These are phyloP conservation scores for Bos indicus DNA, from an alignment of 2,113 vertebrate species.

Conservation along the genomic window DNA sequence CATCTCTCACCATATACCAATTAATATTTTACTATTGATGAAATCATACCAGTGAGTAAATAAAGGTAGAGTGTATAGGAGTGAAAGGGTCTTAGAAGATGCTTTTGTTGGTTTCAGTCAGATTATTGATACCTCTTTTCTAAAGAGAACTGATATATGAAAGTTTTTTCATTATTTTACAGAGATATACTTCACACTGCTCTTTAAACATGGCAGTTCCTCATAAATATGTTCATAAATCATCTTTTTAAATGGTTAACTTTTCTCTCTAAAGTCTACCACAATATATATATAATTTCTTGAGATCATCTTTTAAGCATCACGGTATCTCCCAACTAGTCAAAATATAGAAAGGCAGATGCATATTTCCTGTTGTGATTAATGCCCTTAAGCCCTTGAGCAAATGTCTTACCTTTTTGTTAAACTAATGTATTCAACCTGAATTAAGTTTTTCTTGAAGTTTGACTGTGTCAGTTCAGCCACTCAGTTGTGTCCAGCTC, in stretches of 20 bases:
- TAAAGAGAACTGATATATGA: neutral
- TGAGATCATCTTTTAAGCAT: neutral
- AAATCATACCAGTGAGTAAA: neutral
- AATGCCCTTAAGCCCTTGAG: neutral
- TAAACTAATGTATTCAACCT: neutral
- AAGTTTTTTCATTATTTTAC: neutral
- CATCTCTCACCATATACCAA: neutral
- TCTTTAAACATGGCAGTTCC: neutral
- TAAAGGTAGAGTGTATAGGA: neutral
- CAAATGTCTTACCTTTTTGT: neutral
- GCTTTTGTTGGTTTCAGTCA: neutral
- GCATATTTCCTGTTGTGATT: neutral
- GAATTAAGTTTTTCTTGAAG: neutral
- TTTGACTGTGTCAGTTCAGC: neutral
- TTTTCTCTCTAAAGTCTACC: conserved; percentile 2
- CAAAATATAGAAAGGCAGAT: neutral
- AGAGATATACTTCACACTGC: neutral
- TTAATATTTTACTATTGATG: neutral
- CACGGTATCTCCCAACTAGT: neutral
- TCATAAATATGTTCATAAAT: neutral
- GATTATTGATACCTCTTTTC: neutral
- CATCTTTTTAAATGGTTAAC: neutral
- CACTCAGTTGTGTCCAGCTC: neutral
- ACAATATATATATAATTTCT: neutral
- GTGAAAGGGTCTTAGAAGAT: neutral